These are phyloP conservation scores for Drosophila azteca DNA, from an alignment of 1,140 invertebrate genomes.

Conservation along the genomic window DNA sequence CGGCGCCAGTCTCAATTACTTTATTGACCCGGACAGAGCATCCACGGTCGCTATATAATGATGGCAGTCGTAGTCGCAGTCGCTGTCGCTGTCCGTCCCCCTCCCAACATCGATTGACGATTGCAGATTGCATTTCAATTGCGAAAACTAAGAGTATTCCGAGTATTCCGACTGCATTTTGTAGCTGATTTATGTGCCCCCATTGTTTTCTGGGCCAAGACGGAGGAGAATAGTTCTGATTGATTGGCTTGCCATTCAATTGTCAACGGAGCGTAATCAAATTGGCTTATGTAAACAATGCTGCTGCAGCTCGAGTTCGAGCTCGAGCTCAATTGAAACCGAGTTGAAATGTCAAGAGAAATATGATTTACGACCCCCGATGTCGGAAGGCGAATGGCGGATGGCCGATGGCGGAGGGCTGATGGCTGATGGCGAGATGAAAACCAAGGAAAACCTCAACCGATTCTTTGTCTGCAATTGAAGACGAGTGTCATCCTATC, in stretches of 20 bases:
- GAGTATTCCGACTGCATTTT: conserved; percentile 22
- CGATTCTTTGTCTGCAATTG: conserved; percentile 14
- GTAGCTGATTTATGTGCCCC: conserved; percentile 26
- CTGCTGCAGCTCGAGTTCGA: conserved; percentile 29
- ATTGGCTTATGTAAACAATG: conserved; percentile 76
- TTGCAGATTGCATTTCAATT: conserved; percentile 56
- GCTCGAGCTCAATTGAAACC: conserved; percentile 53
- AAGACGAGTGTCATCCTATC: conserved; percentile 36
- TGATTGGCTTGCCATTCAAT: conserved; percentile 72
- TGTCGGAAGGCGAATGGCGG: not conserved
- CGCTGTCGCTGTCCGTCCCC: no score
- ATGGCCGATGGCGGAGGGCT: no score
- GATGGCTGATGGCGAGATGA: conserved; percentile 19
- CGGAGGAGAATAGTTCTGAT: conserved; percentile 52
- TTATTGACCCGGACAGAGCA: conserved; percentile 62
- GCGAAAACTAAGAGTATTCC: conserved; percentile 38
- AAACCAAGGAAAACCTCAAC: conserved; percentile 28
- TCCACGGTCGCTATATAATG: not conserved
- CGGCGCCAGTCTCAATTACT: conserved; percentile 80
- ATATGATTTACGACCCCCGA: conserved; percentile 65
- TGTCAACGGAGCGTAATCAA: conserved; percentile 74
- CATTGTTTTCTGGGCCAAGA: conserved; percentile 54
- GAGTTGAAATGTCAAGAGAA: conserved; percentile 77
- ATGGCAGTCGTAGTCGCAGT: conserved; percentile 35
- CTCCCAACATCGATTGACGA: conserved; percentile 13